Base-by-base conservation (phyloP, 2,797 vertebrate species). In the Crypturellus tataupa region DNA sequence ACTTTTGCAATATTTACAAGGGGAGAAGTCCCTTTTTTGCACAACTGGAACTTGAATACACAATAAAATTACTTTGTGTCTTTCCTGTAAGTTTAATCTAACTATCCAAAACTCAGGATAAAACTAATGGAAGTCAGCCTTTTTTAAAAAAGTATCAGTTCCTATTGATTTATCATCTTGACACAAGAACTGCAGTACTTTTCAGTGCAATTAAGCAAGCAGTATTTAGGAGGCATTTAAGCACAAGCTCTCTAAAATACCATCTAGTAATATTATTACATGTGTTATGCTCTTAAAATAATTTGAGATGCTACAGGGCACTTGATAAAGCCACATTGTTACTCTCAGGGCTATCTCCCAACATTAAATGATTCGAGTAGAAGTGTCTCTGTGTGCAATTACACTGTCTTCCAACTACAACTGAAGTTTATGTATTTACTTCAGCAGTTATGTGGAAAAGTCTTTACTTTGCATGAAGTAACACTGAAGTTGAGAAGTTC, bases 381-480 rank as follows among this genome's bases (percentile, higher is more conserved):
- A 56, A 87, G 33, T 19, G 73, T 7, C 5, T 23, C 18, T 49
- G 23, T 49, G 46, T 47, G 20, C 23, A 39, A 39, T 39, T 39
- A 39, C 29, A 72, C 2, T 37, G 15, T 58, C 68, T 92, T 82
- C 35, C 58, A 83, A 7, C 12, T 75, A 44, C 64, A 92, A 18
- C 29, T 81, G 42, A 93, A 58, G 19, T 55, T 73, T 8, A 65
- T 1, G 3, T 37, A 10, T 77, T 82, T 80, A 27, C 79, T 65
- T 19, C 33, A 82, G 10, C 60, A 87, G 64, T 82, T 71, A 44
- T 0, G 2, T 29, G 86, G 47, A 82, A 80, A 80, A 78, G 17
- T 69, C 27, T 87, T 77, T 75, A 87, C 46, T 40, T 83, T 59
- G 69, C 58, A 8, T 75, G 72, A 87, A 89, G 79, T 64, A 92